Conservation (phyloP, 2,113 vertebrate species). For the Hyla sarda region DNA sequence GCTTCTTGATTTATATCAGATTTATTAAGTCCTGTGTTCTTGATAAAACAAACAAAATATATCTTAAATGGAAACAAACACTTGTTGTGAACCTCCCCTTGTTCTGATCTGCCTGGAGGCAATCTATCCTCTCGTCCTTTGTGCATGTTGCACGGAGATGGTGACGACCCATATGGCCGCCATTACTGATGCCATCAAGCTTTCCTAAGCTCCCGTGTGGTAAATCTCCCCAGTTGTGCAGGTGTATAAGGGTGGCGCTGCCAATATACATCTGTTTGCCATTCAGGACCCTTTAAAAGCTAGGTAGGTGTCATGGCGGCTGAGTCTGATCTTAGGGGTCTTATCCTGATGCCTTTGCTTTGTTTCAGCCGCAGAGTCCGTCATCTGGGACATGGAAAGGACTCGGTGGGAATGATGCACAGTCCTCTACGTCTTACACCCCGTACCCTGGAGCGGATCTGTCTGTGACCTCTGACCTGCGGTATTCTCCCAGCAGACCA, state of each 20-base stretch:
- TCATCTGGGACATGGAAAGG: conserved; percentile 61
- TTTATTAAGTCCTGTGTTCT: no score
- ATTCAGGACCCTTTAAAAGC: background rate
- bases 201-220: background rate
- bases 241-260: no score
- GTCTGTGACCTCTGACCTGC: conserved; percentile 79
- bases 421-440: conserved; percentile 78
- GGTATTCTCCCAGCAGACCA: conserved; percentile 72
- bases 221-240: background rate
- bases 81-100: no score
- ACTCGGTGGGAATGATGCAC: conserved; percentile 66
- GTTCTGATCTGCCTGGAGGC: no score
- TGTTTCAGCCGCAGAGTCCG: conserved; percentile 65
- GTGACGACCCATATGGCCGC: background rate
- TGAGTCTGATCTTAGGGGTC: no score
- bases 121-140: no score
- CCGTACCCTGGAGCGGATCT: conserved; percentile 83
- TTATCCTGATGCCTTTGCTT: background rate
- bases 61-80: no score
- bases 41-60: no score
- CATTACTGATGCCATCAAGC: background rate
- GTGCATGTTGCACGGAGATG: no score
- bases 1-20: no score
- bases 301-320: no score
- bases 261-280: background rate